phyloP scores from a whole-genome alignment of 2,888 invertebrate genomes.

The Eupithecia abbreviata region DNA sequence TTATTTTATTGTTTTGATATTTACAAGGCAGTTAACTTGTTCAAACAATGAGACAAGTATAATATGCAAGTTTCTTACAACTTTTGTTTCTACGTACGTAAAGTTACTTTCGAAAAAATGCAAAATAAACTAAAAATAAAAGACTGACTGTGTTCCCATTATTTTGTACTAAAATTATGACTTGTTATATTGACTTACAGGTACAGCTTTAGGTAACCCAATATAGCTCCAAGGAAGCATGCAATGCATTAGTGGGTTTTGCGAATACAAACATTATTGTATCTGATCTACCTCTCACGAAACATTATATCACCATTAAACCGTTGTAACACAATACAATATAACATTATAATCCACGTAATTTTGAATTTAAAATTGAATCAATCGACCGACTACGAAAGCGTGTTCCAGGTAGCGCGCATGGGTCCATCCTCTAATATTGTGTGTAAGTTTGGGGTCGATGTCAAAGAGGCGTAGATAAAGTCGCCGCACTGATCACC shows the following conservation, averaged over 20 bases:
- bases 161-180: not conserved
- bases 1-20: conserved; percentile 54
- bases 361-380: conserved; percentile 11
- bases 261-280: conserved; percentile 14
- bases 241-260: conserved; percentile 3
- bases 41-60: not conserved
- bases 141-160: not conserved
- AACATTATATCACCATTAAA: conserved; percentile 1
- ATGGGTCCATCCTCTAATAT: conserved; percentile 45
- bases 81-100: not conserved
- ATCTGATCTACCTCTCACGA: conserved; percentile 1
- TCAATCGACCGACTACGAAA: conserved; percentile 2
- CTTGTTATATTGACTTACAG: not conserved
- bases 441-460: conserved; percentile 60
- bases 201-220: not conserved
- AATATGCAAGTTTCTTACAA: not conserved
- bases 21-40: conserved; percentile 20
- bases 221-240: not conserved
- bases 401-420: conserved; percentile 13
- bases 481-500: conserved; percentile 71
- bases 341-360: not conserved
- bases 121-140: not conserved
- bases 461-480: conserved; percentile 71
- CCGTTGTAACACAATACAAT: not conserved
- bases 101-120: not conserved